Percentiles rank a stretch among this genome's conserved stretches.
Conservation (phyloP, 2,797 vertebrate species). For the Mormyrops attenuatus region DNA sequence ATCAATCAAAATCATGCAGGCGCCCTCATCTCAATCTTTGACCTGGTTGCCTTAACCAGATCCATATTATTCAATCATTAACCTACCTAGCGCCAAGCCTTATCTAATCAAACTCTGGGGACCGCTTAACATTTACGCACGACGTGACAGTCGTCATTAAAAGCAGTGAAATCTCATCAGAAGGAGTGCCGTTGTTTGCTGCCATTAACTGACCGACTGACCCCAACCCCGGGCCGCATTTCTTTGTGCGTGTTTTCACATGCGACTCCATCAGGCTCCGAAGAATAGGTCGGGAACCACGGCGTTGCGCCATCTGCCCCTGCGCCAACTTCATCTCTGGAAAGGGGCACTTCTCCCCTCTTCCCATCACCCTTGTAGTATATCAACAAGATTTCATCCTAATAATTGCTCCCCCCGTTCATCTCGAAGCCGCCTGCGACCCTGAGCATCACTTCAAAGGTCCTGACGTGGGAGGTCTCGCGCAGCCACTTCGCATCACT, state of each 20-base stretch:
- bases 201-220: neutral
- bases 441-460: neutral
- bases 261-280: neutral
- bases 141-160: neutral
- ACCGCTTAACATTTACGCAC: neutral
- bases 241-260: neutral
- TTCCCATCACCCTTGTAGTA: neutral
- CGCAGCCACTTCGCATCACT: neutral
- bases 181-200: neutral
- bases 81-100: neutral
- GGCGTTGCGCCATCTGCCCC: neutral
- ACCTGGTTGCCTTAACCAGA: neutral
- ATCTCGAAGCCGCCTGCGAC: neutral
- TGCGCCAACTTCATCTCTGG: neutral
- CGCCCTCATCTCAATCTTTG: neutral
- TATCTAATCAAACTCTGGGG: neutral
- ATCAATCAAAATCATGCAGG: neutral
- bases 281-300: neutral
- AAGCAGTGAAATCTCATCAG: neutral
- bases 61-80: neutral
- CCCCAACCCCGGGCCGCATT: neutral
- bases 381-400: neutral
- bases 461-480: neutral
- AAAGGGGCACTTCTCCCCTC: no score
- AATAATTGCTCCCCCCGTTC: constrained; percentile 1